Evolutionary conservation across 1,140 invertebrate genomes (phyloP), one percentile per base, ranked within the genome.

Genomic region (Nilaparvata lugens): DNA sequence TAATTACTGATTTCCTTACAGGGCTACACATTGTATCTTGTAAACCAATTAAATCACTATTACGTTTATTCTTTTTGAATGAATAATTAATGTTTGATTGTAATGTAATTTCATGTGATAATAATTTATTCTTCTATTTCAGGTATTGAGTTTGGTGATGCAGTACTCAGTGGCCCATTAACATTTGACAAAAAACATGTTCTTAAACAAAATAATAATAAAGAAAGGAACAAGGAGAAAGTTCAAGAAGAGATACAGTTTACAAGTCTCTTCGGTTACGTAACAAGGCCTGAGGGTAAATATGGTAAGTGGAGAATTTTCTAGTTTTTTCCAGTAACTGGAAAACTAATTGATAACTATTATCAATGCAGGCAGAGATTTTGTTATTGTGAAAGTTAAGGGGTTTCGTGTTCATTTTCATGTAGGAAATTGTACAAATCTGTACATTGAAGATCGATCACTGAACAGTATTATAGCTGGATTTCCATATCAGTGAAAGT

Each of bases 141-240:
- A 59, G 63, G 58, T 58, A 42, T 87, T 16, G 78, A 83, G 69
- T 89, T 80, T 72, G 87, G 87, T 4, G 87, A 89, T 73, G 83
- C 83, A 21, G 83, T 88, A 0, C 76, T 88, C 35, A 24, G 18
- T 28, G n/a, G 16, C 23, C 14, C 23, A 24, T 35, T 52, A 16
- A 7, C 18, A 11, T 23, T 16, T 55, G 19, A 59, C 9, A 60
- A 38, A 7, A 40, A 16, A 52, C 31, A 2, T 60, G 21, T 38
- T 11, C 19, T 1, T 18, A 52, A 23, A 9, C 21, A 24, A 52
- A 48, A 19, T 9, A n/a, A 35, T 21, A 40, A 31, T 21, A 40
- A n/a, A 5, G 4, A 6, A n/a, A 40, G 14, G 35, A 56, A 31
- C 3, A 11, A 18, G 23, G 28, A 60, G 13, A 43, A 43, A 4